Percentiles rank a stretch among this genome's conserved stretches.
Conservation (phyloP, 2,113 vertebrate genomes). For the Lagopus muta region DNA sequence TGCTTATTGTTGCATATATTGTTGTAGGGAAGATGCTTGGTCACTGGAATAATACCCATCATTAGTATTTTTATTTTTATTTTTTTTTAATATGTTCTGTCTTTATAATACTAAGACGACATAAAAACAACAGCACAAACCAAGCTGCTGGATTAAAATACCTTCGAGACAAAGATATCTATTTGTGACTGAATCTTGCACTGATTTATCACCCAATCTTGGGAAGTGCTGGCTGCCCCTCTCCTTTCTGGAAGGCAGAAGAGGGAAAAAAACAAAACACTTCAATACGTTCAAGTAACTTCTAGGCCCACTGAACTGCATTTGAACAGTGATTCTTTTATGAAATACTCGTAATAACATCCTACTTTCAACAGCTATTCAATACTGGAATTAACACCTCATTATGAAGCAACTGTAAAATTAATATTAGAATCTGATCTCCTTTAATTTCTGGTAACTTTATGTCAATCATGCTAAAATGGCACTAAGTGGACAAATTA, state of each 20-base stretch:
- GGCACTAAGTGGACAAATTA: conserved; percentile 27
- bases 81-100: neutral
- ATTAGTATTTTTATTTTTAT: neutral
- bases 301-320: neutral
- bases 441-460: conserved; percentile 14
- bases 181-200: neutral
- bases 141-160: neutral
- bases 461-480: neutral
- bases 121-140: neutral
- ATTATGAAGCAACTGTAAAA: neutral
- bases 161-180: neutral
- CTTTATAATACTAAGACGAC: neutral
- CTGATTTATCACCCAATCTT: neutral
- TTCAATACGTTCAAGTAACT: neutral
- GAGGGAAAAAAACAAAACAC: neutral
- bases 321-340: neutral
- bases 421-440: neutral
- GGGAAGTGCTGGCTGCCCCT: neutral
- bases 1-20: neutral
- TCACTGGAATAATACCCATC: neutral
- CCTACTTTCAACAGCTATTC: neutral
- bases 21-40: neutral
- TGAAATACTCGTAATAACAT: neutral
- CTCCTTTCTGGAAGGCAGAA: neutral
- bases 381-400: neutral